A percentile compares a stretch with the other conserved stretches of the same genome.
These are phyloP conservation scores for Cheiracanthium punctorium DNA, from an alignment of 2,888 invertebrate species.

Conservation along the genomic window DNA sequence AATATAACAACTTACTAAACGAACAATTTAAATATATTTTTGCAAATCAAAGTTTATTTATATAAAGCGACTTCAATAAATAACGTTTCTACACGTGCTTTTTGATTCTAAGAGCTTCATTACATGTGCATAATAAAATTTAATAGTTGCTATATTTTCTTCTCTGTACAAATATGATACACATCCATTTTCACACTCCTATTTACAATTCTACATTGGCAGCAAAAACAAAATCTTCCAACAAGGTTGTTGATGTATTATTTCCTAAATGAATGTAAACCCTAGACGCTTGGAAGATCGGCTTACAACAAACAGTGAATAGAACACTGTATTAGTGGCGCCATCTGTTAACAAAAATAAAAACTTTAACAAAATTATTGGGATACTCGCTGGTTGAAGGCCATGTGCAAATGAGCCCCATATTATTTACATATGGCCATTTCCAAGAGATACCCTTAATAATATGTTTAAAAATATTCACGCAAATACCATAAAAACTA, in stretches of 20 bases:
- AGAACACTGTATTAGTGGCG: slow-evolving; percentile 57
- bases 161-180: background rate
- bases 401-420: slow-evolving; percentile 67
- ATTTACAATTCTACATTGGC: background rate
- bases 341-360: slow-evolving; percentile 49
- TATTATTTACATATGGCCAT: slow-evolving; percentile 62
- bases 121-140: background rate
- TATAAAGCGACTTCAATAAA: background rate
- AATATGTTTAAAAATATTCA: background rate
- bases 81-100: background rate
- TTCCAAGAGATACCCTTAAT: slow-evolving; percentile 36
- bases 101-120: slow-evolving; percentile 1
- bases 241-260: background rate
- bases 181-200: background rate
- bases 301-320: slow-evolving; percentile 35
- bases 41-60: background rate
- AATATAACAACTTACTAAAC: background rate
- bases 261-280: background rate
- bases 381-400: slow-evolving; percentile 23
- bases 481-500: background rate
- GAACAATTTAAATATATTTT: background rate
- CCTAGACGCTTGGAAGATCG: slow-evolving; percentile 58
- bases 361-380: background rate
- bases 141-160: background rate
- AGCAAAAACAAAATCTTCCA: background rate